phyloP scores from a whole-genome alignment of 1,140 invertebrate genomes.

The Muscidifurax raptorellus region DNA sequence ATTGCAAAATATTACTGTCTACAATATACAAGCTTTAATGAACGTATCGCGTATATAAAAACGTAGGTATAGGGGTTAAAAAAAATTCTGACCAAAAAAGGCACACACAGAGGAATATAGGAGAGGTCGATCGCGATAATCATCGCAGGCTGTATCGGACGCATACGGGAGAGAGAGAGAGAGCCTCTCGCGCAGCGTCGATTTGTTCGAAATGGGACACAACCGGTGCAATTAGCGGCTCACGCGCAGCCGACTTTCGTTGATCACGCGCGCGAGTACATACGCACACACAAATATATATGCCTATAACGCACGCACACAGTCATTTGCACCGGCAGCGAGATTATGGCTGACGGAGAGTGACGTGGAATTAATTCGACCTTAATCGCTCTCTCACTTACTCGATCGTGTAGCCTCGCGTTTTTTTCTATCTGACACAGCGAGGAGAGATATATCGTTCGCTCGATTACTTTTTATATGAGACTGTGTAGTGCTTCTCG shows the following conservation, averaged over 20 bases:
- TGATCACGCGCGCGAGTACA: not conserved
- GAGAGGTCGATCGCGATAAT: conserved; percentile 7
- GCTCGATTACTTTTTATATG: not conserved
- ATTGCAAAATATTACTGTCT: no score
- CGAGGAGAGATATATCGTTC: not conserved
- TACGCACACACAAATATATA: not conserved
- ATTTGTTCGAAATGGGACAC: conserved; percentile 39
- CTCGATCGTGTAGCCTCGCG: not conserved
- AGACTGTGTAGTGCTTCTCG: not conserved
- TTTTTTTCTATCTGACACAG: not conserved
- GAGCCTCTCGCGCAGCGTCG: not conserved
- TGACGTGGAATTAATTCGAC: conserved; percentile 48
- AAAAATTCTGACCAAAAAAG: not conserved
- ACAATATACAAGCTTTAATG: no score
- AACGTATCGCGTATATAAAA: no score
- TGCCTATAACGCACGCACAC: not conserved
- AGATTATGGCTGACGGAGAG: conserved; percentile 22
- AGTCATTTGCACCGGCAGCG: conserved; percentile 34
- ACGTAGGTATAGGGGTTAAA: no score
- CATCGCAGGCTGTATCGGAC: not conserved
- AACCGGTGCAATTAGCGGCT: conserved; percentile 35
- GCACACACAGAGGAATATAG: not conserved
- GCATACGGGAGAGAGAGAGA: no score
- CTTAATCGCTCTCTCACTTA: conserved; percentile 17
- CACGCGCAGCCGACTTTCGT: conserved; percentile 26